Conservation (phyloP, 1,140 invertebrate genomes). For the Drosophila truncata region DNA sequence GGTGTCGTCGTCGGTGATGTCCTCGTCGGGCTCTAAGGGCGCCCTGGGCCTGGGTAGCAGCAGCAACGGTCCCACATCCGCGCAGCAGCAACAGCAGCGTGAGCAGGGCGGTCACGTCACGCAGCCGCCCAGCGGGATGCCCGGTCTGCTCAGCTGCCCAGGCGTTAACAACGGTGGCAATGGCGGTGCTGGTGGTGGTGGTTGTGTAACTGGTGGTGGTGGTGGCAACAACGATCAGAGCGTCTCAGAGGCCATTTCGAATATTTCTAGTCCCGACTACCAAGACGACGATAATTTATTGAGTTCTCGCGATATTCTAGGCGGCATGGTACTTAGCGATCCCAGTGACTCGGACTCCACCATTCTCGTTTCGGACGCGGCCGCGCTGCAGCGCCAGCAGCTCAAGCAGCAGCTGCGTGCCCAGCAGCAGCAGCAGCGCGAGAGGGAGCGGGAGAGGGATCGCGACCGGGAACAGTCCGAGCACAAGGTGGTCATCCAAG, state of each 20-base stretch:
- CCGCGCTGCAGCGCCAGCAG: conserved; percentile 87
- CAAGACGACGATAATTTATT: conserved; percentile 89
- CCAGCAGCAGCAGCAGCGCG: conserved; percentile 83
- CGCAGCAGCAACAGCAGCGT: conserved; percentile 48
- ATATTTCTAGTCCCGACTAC: conserved; percentile 94
- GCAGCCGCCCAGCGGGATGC: conserved; percentile 56
- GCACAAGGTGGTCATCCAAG: conserved; percentile 93
- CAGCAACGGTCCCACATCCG: conserved; percentile 43
- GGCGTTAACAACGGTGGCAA: conserved; percentile 41
- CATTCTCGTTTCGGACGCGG: conserved; percentile 91
- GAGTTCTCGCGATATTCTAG: conserved; percentile 85
- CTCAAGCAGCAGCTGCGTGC: conserved; percentile 78
- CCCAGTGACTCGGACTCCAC: conserved; percentile 94
- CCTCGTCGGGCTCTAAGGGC: conserved; percentile 88
- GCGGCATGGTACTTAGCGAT: conserved; percentile 93
- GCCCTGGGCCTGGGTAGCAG: conserved; percentile 63
- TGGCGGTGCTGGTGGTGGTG: conserved; percentile 48
- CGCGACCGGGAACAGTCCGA: conserved; percentile 85
- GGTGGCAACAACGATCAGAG: conserved; percentile 88
- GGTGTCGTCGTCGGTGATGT: conserved; percentile 94
- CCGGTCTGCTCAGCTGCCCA: conserved; percentile 68
- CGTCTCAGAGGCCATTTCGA: conserved; percentile 92
- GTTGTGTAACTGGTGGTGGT: conserved; percentile 53
- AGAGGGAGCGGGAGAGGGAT: conserved; percentile 73
- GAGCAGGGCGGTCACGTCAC: conserved; percentile 40